Conservation (phyloP, 2,888 invertebrate genomes). For the Sialis fuliginosa region DNA sequence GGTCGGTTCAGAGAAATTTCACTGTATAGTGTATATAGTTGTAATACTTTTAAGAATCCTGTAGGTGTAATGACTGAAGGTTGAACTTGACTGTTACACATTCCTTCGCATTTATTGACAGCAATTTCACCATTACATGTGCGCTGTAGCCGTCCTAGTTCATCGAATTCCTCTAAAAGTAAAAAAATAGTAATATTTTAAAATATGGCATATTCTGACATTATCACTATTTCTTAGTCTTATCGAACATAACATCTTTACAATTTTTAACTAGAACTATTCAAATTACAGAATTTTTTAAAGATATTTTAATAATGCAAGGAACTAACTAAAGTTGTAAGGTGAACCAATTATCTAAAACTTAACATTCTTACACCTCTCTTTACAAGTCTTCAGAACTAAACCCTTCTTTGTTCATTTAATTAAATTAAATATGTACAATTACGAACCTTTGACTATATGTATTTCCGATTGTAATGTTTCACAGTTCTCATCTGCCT, state of each 20-base stretch:
- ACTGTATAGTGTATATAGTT: not conserved
- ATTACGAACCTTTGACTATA: slow-evolving; percentile 54
- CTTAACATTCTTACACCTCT: slow-evolving; percentile 38
- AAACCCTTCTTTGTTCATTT: slow-evolving; percentile 66
- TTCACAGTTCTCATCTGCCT: slow-evolving; percentile 63
- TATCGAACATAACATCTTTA: too few species aligned
- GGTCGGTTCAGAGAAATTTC: too few species aligned
- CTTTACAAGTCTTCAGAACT: slow-evolving; percentile 76
- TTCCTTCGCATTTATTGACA: slow-evolving; percentile 87
- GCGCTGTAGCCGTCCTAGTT: slow-evolving; percentile 62
- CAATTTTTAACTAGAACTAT: too few species aligned
- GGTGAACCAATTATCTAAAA: too few species aligned
- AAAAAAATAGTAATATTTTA: too few species aligned
- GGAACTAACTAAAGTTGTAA: too few species aligned
- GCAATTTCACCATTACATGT: slow-evolving; percentile 80
- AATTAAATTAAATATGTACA: slow-evolving; percentile 28
- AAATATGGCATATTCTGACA: too few species aligned
- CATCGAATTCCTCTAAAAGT: slow-evolving; percentile 66
- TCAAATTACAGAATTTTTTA: too few species aligned
- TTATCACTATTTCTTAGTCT: too few species aligned
- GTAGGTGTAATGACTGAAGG: slow-evolving; percentile 77
- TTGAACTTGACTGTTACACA: slow-evolving; percentile 80
- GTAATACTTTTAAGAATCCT: slow-evolving; percentile 66
- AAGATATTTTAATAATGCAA: too few species aligned
- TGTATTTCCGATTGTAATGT: slow-evolving; percentile 74